Percentiles rank a stretch among this genome's conserved stretches.
These are phyloP conservation scores for Gasteruption jaculator DNA, from an alignment of 2,888 invertebrate species.

Conservation along the genomic window DNA sequence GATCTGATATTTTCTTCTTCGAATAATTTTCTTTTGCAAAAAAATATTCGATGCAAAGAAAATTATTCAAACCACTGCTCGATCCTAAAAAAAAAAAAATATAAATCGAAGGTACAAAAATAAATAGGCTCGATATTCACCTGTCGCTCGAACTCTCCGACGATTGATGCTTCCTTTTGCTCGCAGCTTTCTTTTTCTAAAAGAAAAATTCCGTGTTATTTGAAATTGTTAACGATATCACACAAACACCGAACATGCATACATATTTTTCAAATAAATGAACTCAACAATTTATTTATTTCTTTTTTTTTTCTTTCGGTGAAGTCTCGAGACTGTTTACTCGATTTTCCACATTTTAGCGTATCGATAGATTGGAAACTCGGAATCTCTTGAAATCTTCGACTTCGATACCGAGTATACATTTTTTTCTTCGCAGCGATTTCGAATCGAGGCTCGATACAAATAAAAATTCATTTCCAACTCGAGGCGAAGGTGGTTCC, in stretches of 20 bases:
- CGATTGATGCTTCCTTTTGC: slow-evolving; percentile 57
- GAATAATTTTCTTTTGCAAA: too few species aligned
- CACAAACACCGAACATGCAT: slow-evolving; percentile 44
- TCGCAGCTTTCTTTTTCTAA: slow-evolving; percentile 57
- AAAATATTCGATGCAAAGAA: neutral
- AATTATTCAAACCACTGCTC: neutral
- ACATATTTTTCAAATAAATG: slow-evolving; percentile 31
- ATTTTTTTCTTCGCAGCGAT: too few species aligned
- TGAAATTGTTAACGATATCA: slow-evolving; percentile 18
- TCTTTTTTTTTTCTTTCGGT: slow-evolving; percentile 22
- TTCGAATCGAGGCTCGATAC: too few species aligned
- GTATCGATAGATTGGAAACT: too few species aligned
- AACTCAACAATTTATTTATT: slow-evolving; percentile 27
- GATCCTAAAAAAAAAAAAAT: slow-evolving; percentile 9
- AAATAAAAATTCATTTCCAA: too few species aligned
- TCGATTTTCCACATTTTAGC: too few species aligned
- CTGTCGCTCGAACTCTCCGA: slow-evolving; percentile 58
- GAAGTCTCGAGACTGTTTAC: too few species aligned
- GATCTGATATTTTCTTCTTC: too few species aligned
- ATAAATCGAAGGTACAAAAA: slow-evolving; percentile 3
- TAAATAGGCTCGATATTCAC: slow-evolving; percentile 38
- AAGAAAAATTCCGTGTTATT: slow-evolving; percentile 35
- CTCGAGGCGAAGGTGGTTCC: too few species aligned
- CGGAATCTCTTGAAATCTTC: too few species aligned
- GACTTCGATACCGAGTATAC: too few species aligned